A percentile compares a stretch with the other conserved stretches of the same genome.
phyloP scores from a whole-genome alignment of 2,797 vertebrate species.

The Takifugu rubripes region DNA sequence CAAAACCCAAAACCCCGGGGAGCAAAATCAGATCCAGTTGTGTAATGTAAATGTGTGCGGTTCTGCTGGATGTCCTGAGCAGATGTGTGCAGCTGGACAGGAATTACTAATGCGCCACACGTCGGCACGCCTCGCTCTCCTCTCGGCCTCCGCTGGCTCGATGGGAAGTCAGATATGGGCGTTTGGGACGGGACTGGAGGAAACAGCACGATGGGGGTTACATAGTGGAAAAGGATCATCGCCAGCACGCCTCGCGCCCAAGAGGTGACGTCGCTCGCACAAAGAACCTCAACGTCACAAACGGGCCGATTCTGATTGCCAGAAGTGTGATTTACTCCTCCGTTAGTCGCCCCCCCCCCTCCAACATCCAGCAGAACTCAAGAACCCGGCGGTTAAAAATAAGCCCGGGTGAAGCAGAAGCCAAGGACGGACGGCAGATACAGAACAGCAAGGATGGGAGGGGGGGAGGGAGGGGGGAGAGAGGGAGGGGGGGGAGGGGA shows the following conservation, averaged over 20 bases:
- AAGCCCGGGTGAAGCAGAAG: slow-evolving; percentile 14
- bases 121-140: slow-evolving; percentile 15
- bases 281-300: neutral
- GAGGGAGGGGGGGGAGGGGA: too few relatives aligned
- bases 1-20: slow-evolving; percentile 6
- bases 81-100: slow-evolving; percentile 46
- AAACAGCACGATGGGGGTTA: slow-evolving; percentile 58
- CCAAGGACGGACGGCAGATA: slow-evolving; percentile 24
- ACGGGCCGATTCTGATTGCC: neutral
- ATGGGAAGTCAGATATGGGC: slow-evolving; percentile 47
- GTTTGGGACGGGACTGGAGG: slow-evolving; percentile 35
- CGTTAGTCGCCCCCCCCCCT: slow-evolving; percentile 1
- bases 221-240: slow-evolving; percentile 50
- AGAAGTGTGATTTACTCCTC: slow-evolving; percentile 6
- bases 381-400: slow-evolving; percentile 30
- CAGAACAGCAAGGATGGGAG: slow-evolving; percentile 1
- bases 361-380: slow-evolving; percentile 19
- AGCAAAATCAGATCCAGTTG: slow-evolving; percentile 3
- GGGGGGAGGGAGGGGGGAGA: too few relatives aligned
- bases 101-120: slow-evolving; percentile 11
- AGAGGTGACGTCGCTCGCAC: slow-evolving; percentile 25
- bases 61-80: slow-evolving; percentile 19
- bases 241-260: slow-evolving; percentile 16
- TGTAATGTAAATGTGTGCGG: slow-evolving; percentile 30
- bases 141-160: slow-evolving; percentile 26